Base-by-base conservation (phyloP, 1,140 invertebrate genomes). In the Marisa cornuarietis region DNA sequence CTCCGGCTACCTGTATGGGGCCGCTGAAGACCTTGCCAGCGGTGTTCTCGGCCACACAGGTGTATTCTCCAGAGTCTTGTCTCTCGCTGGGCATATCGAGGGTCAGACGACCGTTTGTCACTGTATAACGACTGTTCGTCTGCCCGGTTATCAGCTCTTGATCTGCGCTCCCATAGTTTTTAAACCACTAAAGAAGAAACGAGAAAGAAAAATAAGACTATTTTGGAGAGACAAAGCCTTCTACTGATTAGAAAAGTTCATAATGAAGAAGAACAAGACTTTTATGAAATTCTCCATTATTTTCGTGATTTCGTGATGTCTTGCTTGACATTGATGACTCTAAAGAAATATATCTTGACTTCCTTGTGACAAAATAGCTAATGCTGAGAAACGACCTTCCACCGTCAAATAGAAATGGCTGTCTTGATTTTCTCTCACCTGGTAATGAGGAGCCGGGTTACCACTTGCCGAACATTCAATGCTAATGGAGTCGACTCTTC, bases 1-100 rank as follows among this genome's bases (percentile, higher is more conserved):
- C 97, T 93, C 98, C 98, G 51, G 95, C 95, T 0, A 99, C 87
- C 81, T 95, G 92, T 0, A 97, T 96, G 87, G 94, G 96, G 89
- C 96, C 95, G 9, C 97, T 98, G 14, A 96, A 93, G 71, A 99
- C 95, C 1, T 94, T 94, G n/a, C 98, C 98, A 93, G 94, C 98
- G 85, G 94, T 93, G 90, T 99, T 99, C 20, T 93, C 92, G 11
- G 97, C 97, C 84, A 95, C 95, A 86, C 98, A 99, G 88, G 98
- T 96, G 91, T 98, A 99, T 42, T 94, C 94, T 22, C 96, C 96
- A 89, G 95, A 93, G 89, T 99, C 97, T 26, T 85, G 84, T 54
- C 85, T 82, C 81, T 95, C 93, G 24, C 61, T 69, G 42, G 97
- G 97, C 84, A 94, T 92, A 85, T 95, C 93, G 79, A 99, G 98